These are phyloP conservation scores for Diachasma alloeum DNA, from an alignment of 1,140 invertebrate genomes.

Conservation along the genomic window DNA sequence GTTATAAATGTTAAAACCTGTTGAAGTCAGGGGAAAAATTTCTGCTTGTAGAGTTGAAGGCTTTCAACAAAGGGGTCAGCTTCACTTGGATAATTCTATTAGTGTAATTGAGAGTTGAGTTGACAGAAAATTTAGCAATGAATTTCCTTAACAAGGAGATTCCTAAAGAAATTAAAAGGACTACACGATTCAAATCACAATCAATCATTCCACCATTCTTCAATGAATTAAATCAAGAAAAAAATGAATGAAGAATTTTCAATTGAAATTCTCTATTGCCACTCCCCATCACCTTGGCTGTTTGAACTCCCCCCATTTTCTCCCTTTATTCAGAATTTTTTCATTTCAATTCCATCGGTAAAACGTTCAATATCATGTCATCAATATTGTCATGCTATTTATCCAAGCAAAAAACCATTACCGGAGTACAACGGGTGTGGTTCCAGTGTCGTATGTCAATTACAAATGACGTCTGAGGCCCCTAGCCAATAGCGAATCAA, in stretches of 20 bases:
- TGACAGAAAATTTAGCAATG: background rate
- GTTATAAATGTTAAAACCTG: background rate
- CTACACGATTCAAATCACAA: too few relatives aligned
- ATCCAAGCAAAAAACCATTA: slow-evolving; percentile 9
- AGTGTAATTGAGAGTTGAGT: background rate
- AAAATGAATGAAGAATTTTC: background rate
- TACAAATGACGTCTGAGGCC: slow-evolving; percentile 1
- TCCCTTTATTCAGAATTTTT: background rate
- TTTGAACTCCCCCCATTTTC: background rate
- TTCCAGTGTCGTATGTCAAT: slow-evolving; percentile 9
- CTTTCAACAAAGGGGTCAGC: background rate
- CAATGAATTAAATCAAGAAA: background rate
- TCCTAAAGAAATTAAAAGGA: too few relatives aligned
- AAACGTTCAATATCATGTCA: background rate
- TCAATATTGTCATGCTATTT: background rate
- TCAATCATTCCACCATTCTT: too few relatives aligned
- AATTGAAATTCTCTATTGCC: background rate
- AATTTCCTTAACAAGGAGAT: background rate
- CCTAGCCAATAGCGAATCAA: background rate
- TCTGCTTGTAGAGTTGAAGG: background rate
- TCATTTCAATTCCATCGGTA: background rate
- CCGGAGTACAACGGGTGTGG: slow-evolving; percentile 7
- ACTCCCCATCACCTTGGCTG: background rate
- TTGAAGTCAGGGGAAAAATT: background rate
- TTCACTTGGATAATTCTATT: background rate